Percentiles rank a stretch among this genome's conserved stretches.
These are phyloP conservation scores for Malacoraja senta DNA, from an alignment of 2,797 vertebrate species.

Conservation along the genomic window DNA sequence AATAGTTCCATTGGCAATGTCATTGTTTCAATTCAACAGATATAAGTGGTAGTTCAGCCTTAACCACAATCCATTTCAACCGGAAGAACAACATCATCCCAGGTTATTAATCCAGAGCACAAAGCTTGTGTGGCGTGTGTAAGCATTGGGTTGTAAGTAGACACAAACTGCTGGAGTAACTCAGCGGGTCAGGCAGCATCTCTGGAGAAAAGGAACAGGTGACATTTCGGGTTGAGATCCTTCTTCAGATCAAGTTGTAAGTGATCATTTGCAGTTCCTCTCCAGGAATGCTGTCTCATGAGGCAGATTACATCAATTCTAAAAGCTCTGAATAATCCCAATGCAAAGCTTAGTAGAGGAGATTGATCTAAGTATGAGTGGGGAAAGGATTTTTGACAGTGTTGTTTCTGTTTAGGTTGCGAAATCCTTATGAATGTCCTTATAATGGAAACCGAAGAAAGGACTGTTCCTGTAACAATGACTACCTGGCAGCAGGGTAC, in stretches of 20 bases:
- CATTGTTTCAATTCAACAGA: background rate
- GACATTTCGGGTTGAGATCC: no score
- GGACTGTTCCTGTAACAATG: constrained; percentile 78
- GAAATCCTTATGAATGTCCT: constrained; percentile 88
- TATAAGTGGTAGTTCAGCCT: background rate
- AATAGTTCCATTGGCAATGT: background rate
- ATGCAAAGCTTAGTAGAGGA: background rate
- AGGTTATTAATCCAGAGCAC: no score
- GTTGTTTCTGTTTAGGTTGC: constrained; percentile 59
- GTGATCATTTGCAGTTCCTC: background rate
- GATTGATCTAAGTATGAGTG: background rate
- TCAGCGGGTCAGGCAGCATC: no score
- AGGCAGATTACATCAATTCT: background rate
- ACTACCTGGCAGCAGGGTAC: constrained; percentile 79
- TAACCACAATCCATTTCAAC: background rate
- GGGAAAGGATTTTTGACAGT: background rate
- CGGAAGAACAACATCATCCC: background rate
- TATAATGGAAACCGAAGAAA: constrained; percentile 81
- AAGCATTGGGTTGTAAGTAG: background rate
- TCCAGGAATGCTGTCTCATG: background rate
- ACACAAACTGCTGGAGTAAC: no score
- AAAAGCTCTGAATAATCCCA: background rate
- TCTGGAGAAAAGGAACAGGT: no score
- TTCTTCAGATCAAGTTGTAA: background rate
- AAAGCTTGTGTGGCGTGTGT: no score